Conservation (phyloP, 2,888 invertebrate genomes). For the Saturnia japonica region DNA sequence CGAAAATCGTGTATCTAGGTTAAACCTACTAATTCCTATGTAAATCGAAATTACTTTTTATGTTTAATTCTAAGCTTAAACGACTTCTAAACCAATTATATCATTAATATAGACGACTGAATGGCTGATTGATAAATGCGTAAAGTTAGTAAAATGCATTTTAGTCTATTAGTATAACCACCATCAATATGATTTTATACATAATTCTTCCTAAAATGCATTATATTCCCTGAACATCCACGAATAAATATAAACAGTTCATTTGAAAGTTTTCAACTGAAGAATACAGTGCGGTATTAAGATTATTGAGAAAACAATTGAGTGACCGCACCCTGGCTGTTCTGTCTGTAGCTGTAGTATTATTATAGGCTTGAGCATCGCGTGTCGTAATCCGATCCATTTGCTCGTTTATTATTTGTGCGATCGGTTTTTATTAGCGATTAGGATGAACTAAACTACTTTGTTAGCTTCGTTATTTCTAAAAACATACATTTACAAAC, state of each 20-base stretch:
- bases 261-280: not conserved
- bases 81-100: no score
- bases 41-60: not conserved
- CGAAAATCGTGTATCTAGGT: not conserved
- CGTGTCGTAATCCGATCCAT: conserved; percentile 8
- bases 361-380: conserved; percentile 13
- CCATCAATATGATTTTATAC: not conserved
- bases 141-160: no score
- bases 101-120: no score
- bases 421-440: conserved; percentile 2
- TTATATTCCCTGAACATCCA: not conserved
- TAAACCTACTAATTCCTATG: not conserved
- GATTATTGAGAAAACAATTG: conserved; percentile 22
- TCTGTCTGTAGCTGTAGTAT: not conserved
- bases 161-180: no score
- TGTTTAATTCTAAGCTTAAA: no score
- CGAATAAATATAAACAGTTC: not conserved
- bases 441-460: not conserved
- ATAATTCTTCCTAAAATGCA: no score
- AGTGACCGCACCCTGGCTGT: conserved; percentile 6
- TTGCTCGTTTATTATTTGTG: conserved; percentile 2
- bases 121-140: no score
- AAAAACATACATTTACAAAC: not conserved
- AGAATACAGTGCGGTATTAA: not conserved
- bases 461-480: not conserved